Evolutionary conservation across 2,888 invertebrate genomes (phyloP), one percentile per base, ranked within the genome.

Genomic region (Alsophila aescularia): DNA sequence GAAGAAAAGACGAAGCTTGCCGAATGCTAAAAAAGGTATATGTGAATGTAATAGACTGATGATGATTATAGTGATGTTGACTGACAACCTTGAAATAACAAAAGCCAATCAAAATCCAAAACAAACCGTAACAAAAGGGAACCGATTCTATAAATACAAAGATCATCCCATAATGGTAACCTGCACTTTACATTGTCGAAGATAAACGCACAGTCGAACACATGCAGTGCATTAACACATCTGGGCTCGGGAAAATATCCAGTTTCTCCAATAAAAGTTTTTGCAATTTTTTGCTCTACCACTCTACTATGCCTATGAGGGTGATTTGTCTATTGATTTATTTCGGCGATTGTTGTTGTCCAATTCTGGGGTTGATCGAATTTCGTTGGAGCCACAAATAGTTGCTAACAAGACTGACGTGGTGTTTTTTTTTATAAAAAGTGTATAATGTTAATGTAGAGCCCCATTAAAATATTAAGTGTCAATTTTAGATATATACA

Each of bases 141-240:
- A 66, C 67, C 64, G 65, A 61, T 56, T 79, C 83, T 81, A 81
- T 73, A 79, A 80, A 83, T 84, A 84, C 57, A 58, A 64, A 62
- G 60, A 60, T 62, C 62, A 64, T 62, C 43, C 32, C 45, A 60
- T 65, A 67, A 70, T 69, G 62, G 60, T 58, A 70, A 69, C 65
- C 63, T 62, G 71, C 68, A 73, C 73, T 74, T 63, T 67, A 65
- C 60, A 64, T 57, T 70, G 68, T 64, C 40, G 52, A 72, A 80
- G 79, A 82, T 77, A 73, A 79, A 69, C 69, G 37, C 24, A 42
- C 36, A 32, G 36, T 9, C 36, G 64, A 78, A 81, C 84, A 83
- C 67, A 79, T 84, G 84, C 70, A 72, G 53, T 72, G 77, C 81
- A 83, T 82, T 81, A 83, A 77, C 75, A 74, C 84, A 83, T 81